Evolutionary conservation across 2,113 vertebrate species (phyloP).

Genomic region (Caranx ignobilis): DNA sequence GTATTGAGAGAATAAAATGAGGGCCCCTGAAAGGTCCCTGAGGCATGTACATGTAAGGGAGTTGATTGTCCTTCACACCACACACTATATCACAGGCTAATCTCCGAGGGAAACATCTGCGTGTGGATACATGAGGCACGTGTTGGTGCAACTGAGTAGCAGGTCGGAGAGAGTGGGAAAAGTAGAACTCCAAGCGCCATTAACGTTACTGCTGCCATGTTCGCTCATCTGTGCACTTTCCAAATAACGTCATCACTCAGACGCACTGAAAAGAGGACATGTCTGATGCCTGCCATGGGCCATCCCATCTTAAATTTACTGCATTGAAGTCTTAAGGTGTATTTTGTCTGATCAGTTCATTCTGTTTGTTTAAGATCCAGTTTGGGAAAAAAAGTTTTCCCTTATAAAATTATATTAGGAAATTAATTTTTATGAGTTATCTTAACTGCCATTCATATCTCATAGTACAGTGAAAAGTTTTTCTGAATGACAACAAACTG

Average conservation of each 20-base stretch:
- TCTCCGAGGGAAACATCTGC: slow-evolving; percentile 78
- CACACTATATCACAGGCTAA: slow-evolving; percentile 69
- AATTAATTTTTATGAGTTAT: background rate
- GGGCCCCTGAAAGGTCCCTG: slow-evolving; percentile 57
- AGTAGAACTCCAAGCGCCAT: slow-evolving; percentile 52
- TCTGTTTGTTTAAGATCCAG: background rate
- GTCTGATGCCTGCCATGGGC: slow-evolving; percentile 10
- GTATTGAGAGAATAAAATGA: slow-evolving; percentile 63
- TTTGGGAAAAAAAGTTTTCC: background rate
- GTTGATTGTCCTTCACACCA: slow-evolving; percentile 60
- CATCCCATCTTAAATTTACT: slow-evolving; percentile 9
- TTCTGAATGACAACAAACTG: slow-evolving; percentile 7
- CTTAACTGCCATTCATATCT: too few relatives aligned
- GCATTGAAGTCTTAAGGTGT: background rate
- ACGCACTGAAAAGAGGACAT: background rate
- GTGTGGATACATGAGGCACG: slow-evolving; percentile 58
- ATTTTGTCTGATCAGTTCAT: background rate
- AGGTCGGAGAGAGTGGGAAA: slow-evolving; percentile 56
- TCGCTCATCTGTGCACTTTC: slow-evolving; percentile 71
- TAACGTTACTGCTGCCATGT: slow-evolving; percentile 67
- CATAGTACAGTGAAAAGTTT: background rate
- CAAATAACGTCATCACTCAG: slow-evolving; percentile 70
- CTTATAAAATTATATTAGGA: background rate
- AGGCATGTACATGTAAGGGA: slow-evolving; percentile 54
- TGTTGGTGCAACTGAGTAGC: slow-evolving; percentile 55